Conservation (phyloP, 92 coral and sea anemone genomes). For the Ricordea florida region DNA sequence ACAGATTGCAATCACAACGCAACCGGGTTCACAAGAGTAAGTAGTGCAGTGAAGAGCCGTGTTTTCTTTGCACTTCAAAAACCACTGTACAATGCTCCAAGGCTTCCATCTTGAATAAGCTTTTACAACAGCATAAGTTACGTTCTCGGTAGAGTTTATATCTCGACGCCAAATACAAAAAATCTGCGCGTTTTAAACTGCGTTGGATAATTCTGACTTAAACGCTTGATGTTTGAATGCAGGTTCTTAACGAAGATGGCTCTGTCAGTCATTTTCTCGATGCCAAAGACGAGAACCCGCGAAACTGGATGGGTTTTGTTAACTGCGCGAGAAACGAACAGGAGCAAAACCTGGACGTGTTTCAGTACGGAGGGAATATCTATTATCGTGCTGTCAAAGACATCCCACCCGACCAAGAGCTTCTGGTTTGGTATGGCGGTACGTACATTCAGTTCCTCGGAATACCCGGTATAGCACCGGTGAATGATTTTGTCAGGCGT, state of each 20-base stretch:
- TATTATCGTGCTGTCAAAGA: conserved; percentile 97
- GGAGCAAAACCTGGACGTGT: conserved; percentile 95
- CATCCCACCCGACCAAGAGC: conserved; percentile 97
- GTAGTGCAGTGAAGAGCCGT: no score
- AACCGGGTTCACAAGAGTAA: no score
- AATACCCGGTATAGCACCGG: conserved; percentile 97
- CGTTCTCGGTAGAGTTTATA: no score
- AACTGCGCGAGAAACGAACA: conserved; percentile 99
- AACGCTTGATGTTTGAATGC: background rate
- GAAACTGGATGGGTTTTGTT: conserved; percentile 99
- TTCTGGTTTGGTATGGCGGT: conserved; percentile 97
- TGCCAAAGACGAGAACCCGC: conserved; percentile 97
- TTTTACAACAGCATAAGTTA: no score
- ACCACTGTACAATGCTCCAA: no score
- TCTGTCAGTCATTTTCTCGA: conserved; percentile 97
- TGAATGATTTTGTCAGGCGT: conserved; percentile 75
- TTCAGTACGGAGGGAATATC: conserved; percentile 92
- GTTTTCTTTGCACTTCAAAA: no score
- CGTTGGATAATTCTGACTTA: no score
- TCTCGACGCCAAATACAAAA: no score
- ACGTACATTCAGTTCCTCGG: conserved; percentile 95
- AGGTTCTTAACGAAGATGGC: conserved; percentile 98
- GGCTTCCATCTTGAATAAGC: no score
- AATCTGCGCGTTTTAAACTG: no score
- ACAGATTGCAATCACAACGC: no score